Conservation (phyloP, 2,113 vertebrate species). For the Albula goreensis region DNA sequence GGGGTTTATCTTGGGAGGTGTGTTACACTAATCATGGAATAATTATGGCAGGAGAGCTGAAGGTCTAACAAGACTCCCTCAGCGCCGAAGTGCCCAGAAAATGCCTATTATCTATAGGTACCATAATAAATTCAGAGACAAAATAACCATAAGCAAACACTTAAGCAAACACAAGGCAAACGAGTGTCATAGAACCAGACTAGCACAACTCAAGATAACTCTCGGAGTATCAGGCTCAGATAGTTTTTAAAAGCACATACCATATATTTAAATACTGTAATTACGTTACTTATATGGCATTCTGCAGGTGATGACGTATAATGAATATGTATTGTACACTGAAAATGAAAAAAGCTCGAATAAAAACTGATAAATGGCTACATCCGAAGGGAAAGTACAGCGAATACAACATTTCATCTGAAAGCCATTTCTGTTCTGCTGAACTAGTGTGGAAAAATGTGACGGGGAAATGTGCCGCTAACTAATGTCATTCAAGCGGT, state of each 20-base stretch:
- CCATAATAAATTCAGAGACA: not conserved
- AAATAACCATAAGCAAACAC: not conserved
- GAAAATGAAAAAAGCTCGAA: too few relatives aligned
- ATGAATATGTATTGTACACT: not conserved
- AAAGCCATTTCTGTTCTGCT: not conserved
- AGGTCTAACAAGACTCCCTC: not conserved
- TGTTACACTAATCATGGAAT: not conserved
- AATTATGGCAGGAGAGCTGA: not conserved
- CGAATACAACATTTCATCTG: not conserved
- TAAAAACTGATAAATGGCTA: not conserved
- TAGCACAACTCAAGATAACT: not conserved
- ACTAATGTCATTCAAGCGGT: not conserved
- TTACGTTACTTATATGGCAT: too few relatives aligned
- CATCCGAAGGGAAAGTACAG: not conserved
- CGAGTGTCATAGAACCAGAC: not conserved
- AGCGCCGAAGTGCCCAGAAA: too few relatives aligned
- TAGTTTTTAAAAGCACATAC: too few relatives aligned
- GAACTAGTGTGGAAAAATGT: not conserved
- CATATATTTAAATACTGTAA: too few relatives aligned
- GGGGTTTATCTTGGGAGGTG: not conserved
- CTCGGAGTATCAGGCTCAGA: too few relatives aligned
- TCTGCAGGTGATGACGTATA: not conserved
- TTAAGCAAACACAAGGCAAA: not conserved
- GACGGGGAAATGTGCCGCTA: not conserved
- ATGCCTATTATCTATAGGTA: not conserved